These are phyloP conservation scores for Salvelinus sp. DNA, from an alignment of 2,113 vertebrate genomes.

Conservation along the genomic window DNA sequence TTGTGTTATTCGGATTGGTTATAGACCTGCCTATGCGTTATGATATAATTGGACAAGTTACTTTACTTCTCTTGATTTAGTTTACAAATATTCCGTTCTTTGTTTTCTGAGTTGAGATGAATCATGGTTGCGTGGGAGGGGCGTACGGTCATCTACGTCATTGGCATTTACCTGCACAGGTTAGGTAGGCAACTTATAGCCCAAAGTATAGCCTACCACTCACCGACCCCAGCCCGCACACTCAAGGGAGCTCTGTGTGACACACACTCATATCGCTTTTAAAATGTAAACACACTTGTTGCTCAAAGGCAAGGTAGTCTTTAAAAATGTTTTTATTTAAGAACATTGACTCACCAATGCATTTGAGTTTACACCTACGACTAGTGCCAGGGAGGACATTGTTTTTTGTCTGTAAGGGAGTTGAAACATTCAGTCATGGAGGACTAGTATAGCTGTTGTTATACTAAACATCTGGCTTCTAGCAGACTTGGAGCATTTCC, in stretches of 20 bases:
- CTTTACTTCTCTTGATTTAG: neutral
- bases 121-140: conserved; percentile 45
- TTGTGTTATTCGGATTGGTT: too few relatives aligned
- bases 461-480: conserved; percentile 50
- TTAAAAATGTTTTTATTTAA: too few relatives aligned
- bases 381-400: too few relatives aligned
- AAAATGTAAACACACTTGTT: too few relatives aligned
- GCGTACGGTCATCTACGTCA: conserved; percentile 56
- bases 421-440: neutral
- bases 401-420: neutral
- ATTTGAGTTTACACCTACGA: too few relatives aligned
- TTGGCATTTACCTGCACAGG: conserved; percentile 59
- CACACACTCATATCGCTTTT: too few relatives aligned
- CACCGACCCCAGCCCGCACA: too few relatives aligned
- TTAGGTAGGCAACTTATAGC: conserved; percentile 13
- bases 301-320: too few relatives aligned
- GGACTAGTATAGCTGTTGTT: neutral
- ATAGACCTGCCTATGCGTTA: too few relatives aligned
- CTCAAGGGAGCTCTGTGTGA: too few relatives aligned
- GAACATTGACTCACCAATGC: too few relatives aligned
- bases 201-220: too few relatives aligned
- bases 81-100: conserved; percentile 36
- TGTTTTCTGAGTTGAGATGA: conserved; percentile 33
- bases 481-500: conserved; percentile 31
- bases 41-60: neutral